Percentiles rank a stretch among this genome's conserved stretches.
phyloP scores from a whole-genome alignment of 2,797 vertebrate genomes.

The Cottoperca gobio region DNA sequence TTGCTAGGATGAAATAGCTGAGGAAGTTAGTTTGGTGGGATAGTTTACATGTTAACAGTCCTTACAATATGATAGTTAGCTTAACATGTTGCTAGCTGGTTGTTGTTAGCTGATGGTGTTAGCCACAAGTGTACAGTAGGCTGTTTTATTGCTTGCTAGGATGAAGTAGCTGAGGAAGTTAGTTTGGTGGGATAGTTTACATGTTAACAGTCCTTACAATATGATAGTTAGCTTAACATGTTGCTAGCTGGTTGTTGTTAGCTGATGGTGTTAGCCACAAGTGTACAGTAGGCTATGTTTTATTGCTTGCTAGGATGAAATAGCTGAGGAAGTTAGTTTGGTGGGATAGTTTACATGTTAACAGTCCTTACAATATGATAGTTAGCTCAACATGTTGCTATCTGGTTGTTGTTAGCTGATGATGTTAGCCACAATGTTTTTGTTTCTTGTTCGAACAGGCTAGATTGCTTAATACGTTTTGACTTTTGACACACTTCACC shows the following conservation, averaged over 20 bases:
- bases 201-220: not conserved
- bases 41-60: not conserved
- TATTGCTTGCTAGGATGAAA: no score
- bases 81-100: not conserved
- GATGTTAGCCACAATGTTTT: no score
- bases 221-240: no score
- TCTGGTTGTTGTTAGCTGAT: no score
- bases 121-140: not conserved
- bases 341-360: not conserved
- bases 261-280: no score
- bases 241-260: no score
- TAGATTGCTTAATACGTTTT: not conserved
- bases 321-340: not conserved
- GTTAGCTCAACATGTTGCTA: no score
- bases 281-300: no score
- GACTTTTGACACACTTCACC: not conserved
- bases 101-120: not conserved
- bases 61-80: not conserved
- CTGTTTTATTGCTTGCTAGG: not conserved
- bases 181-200: not conserved
- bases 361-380: not conserved
- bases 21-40: not conserved
- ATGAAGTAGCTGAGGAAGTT: not conserved
- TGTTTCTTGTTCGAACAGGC: no score
- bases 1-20: not conserved